Percentiles rank a stretch among this genome's conserved stretches.
These are phyloP conservation scores for Sparidentex hasta DNA, from an alignment of 2,797 vertebrate species.

Conservation along the genomic window DNA sequence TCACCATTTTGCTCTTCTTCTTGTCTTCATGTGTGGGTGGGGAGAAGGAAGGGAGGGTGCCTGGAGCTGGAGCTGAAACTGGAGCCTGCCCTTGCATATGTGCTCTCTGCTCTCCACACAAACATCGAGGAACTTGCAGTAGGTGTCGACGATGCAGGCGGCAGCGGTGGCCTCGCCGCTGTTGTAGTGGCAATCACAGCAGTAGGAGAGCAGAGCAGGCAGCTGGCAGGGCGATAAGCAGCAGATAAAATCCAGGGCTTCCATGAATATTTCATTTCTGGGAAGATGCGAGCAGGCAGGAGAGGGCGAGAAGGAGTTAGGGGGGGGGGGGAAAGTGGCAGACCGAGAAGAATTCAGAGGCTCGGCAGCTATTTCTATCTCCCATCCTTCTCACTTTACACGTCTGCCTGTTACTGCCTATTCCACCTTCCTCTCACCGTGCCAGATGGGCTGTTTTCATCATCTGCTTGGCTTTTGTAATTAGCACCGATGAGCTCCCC, in stretches of 20 bases:
- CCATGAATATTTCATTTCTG: slow-evolving; percentile 77
- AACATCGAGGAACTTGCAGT: slow-evolving; percentile 12
- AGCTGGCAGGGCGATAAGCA: slow-evolving; percentile 49
- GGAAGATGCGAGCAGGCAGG: slow-evolving; percentile 40
- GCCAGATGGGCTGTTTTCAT: slow-evolving; percentile 57
- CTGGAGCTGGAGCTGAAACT: slow-evolving; percentile 1
- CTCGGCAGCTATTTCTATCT: slow-evolving; percentile 23
- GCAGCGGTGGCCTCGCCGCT: slow-evolving; percentile 1
- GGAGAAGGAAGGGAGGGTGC: slow-evolving; percentile 3
- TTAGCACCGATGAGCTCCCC: slow-evolving; percentile 50
- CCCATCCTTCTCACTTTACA: slow-evolving; percentile 10
- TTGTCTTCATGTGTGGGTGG: slow-evolving; percentile 22
- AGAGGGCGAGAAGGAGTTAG: slow-evolving; percentile 45
- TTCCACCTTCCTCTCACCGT: background rate
- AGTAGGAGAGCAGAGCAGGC: slow-evolving; percentile 24
- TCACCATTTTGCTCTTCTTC: slow-evolving; percentile 26
- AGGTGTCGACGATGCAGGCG: background rate
- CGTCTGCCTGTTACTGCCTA: slow-evolving; percentile 5
- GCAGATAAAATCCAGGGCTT: slow-evolving; percentile 65
- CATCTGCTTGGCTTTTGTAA: slow-evolving; percentile 60
- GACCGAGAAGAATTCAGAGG: slow-evolving; percentile 21
- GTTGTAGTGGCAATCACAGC: slow-evolving; percentile 9
- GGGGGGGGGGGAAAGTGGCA: background rate
- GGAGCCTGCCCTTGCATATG: background rate
- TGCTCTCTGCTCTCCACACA: slow-evolving; percentile 3